phyloP scores from a whole-genome alignment of 2,888 invertebrate genomes.

The Caenorhabditis sp. region DNA sequence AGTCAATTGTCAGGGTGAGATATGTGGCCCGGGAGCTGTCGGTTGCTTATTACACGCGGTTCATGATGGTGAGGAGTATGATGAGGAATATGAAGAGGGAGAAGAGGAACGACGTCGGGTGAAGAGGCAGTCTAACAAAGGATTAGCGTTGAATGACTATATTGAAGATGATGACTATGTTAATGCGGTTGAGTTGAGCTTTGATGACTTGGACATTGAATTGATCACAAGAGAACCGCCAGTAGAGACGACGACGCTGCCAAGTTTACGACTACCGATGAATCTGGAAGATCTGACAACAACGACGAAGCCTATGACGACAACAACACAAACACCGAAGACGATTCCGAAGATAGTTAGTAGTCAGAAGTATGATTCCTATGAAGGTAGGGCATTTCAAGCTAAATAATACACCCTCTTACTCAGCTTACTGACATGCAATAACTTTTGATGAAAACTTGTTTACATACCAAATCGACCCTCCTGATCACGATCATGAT shows the following conservation, averaged over 20 bases:
- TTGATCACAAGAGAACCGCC: conserved; percentile 24
- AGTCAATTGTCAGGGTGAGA: conserved; percentile 41
- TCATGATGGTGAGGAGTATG: conserved; percentile 23
- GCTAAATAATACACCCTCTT: too few relatives aligned
- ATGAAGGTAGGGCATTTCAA: conserved; percentile 3
- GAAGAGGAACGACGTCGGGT: conserved; percentile 19
- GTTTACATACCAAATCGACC: too few relatives aligned
- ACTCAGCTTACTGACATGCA: too few relatives aligned
- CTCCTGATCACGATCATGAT: too few relatives aligned
- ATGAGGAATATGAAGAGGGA: conserved; percentile 42
- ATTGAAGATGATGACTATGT: conserved; percentile 45
- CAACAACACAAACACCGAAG: conserved; percentile 11
- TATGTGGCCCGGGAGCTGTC: conserved; percentile 46
- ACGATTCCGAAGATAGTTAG: not conserved
- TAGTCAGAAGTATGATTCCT: not conserved
- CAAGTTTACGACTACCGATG: conserved; percentile 36
- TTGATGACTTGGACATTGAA: conserved; percentile 42
- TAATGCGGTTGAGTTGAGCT: conserved; percentile 42
- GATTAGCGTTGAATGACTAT: conserved; percentile 30
- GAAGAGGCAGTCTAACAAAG: conserved; percentile 7
- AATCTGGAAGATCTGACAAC: conserved; percentile 29
- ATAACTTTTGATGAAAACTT: too few relatives aligned
- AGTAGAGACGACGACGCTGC: conserved; percentile 24
- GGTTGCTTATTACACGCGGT: conserved; percentile 49
- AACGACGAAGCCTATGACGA: conserved; percentile 24